A percentile compares a stretch with the other conserved stretches of the same genome.
These are phyloP conservation scores for Diabrotica undecimpunctata DNA, from an alignment of 1,140 invertebrate species.

Conservation along the genomic window DNA sequence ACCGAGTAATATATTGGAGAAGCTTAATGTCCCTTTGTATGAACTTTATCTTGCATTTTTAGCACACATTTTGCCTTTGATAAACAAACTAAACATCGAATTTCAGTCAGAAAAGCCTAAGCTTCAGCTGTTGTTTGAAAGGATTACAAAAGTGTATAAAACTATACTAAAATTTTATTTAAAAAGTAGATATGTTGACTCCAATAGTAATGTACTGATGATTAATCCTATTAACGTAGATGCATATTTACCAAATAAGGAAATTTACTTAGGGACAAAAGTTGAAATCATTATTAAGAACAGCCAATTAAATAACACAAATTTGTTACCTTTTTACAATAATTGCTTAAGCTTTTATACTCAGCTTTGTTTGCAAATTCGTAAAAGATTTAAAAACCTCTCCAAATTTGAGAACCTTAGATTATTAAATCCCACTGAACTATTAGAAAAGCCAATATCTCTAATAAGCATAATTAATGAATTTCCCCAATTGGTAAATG, in stretches of 20 bases:
- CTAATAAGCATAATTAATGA: background rate
- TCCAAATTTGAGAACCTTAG: background rate
- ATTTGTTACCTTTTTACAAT: background rate
- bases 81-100: slow-evolving; percentile 10
- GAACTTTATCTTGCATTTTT: background rate
- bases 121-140: background rate
- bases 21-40: background rate
- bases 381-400: slow-evolving; percentile 1
- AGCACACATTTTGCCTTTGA: slow-evolving; percentile 4
- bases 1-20: background rate
- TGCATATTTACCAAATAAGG: background rate
- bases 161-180: slow-evolving; percentile 7
- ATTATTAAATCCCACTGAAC: background rate
- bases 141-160: slow-evolving; percentile 1
- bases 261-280: slow-evolving; percentile 5
- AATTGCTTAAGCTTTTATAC: too few relatives aligned
- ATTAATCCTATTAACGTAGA: background rate
- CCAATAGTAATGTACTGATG: background rate
- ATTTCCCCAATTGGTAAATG: background rate
- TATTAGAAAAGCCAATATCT: background rate
- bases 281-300: slow-evolving; percentile 6
- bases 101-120: slow-evolving; percentile 3
- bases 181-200: background rate
- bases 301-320: background rate
- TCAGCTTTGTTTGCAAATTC: slow-evolving; percentile 4